These are phyloP conservation scores for Ophonus ardosiacus DNA, from an alignment of 2,888 invertebrate species.

Conservation along the genomic window DNA sequence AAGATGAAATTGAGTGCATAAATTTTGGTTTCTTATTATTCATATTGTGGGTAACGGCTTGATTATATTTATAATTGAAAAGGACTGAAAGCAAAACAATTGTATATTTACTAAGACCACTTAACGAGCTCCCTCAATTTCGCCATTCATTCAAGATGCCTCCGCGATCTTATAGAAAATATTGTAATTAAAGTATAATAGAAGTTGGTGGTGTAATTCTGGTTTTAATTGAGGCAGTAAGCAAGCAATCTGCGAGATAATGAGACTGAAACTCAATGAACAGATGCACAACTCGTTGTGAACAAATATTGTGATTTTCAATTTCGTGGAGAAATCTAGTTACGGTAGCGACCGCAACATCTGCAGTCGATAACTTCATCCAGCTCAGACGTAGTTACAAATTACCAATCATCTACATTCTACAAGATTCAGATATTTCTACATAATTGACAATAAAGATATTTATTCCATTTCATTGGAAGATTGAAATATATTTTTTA, in stretches of 20 bases:
- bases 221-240: slow-evolving; percentile 1
- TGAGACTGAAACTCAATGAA: slow-evolving; percentile 12
- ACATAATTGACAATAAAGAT: neutral
- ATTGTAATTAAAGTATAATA: neutral
- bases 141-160: neutral
- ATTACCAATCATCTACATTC: slow-evolving; percentile 17
- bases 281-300: slow-evolving; percentile 20
- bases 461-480: neutral
- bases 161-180: neutral
- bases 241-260: slow-evolving; percentile 1
- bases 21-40: too few relatives aligned
- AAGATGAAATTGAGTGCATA: too few relatives aligned
- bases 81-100: too few relatives aligned
- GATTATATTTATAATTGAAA: too few relatives aligned
- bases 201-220: neutral
- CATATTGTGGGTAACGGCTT: too few relatives aligned
- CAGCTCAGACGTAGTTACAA: neutral
- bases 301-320: slow-evolving; percentile 39
- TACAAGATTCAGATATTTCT: neutral
- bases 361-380: slow-evolving; percentile 21
- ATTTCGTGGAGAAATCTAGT: slow-evolving; percentile 39
- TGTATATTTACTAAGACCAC: too few relatives aligned
- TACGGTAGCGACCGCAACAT: slow-evolving; percentile 5
- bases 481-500: too few relatives aligned
- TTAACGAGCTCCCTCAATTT: too few relatives aligned